A percentile compares a stretch with the other conserved stretches of the same genome.
Conservation (phyloP, 2,888 invertebrate species). For the Drosophila dives region DNA sequence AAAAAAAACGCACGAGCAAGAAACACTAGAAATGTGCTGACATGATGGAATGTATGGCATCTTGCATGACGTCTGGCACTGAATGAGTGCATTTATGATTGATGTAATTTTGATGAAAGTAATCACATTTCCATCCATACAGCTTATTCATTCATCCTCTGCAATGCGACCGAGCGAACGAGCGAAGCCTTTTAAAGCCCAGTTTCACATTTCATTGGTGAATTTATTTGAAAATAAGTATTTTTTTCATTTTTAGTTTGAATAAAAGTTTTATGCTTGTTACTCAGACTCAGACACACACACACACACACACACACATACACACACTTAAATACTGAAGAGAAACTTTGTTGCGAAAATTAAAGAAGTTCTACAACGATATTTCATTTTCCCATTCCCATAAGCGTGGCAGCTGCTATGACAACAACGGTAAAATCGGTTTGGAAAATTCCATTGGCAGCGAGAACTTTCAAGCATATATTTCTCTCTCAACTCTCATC, state of each 20-base stretch:
- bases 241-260: constrained; percentile 12
- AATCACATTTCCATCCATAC: constrained; percentile 51
- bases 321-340: constrained; percentile 44
- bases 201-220: constrained; percentile 67
- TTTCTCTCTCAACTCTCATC: background rate
- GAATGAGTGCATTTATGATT: constrained; percentile 79
- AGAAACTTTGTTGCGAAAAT: constrained; percentile 72
- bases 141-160: background rate
- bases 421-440: constrained; percentile 53
- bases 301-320: constrained; percentile 35
- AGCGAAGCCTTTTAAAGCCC: constrained; percentile 60
- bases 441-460: constrained; percentile 47
- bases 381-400: constrained; percentile 41
- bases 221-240: constrained; percentile 54
- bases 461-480: constrained; percentile 56
- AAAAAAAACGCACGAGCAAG: constrained; percentile 25
- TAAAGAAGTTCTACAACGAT: constrained; percentile 76
- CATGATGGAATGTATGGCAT: constrained; percentile 57
- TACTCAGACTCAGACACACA: constrained; percentile 41
- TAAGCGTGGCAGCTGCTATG: constrained; percentile 23
- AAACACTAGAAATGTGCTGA: constrained; percentile 70
- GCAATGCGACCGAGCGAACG: constrained; percentile 10
- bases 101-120: constrained; percentile 78
- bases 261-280: constrained; percentile 64
- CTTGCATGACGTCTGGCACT: constrained; percentile 41